Conservation (phyloP, 1,140 invertebrate genomes). For the Bombus haemorrhoidalis region DNA sequence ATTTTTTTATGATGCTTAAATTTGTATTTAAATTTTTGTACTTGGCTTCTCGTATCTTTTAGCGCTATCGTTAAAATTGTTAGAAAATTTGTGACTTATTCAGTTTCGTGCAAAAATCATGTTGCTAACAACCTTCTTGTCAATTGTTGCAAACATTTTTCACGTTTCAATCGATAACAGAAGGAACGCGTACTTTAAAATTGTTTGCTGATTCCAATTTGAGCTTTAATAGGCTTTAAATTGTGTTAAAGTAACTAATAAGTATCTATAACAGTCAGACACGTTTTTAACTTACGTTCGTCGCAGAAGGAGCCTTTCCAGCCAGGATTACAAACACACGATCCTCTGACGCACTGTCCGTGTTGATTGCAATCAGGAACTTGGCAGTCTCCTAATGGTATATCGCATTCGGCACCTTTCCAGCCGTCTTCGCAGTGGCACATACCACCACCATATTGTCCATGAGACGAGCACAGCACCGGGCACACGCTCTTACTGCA, state of each 20-base stretch:
- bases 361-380: constrained; percentile 95
- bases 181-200: too few species aligned
- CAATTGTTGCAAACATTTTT: too few species aligned
- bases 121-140: too few species aligned
- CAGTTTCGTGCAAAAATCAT: neutral
- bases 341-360: constrained; percentile 94
- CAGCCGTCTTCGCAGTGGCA: constrained; percentile 98
- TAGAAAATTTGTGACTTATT: neutral
- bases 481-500: constrained; percentile 94
- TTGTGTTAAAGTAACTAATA: neutral
- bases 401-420: constrained; percentile 98
- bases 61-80: neutral
- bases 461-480: constrained; percentile 97
- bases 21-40: neutral
- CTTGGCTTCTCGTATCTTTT: neutral
- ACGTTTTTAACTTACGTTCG: constrained; percentile 86
- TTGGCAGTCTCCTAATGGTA: constrained; percentile 95
- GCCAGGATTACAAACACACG: constrained; percentile 94
- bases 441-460: constrained; percentile 96
- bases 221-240: neutral
- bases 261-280: neutral
- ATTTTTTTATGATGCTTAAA: neutral
- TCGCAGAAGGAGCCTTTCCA: constrained; percentile 95
- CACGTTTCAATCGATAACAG: too few species aligned
- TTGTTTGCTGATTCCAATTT: too few species aligned